These are phyloP conservation scores for Orius insidiosus DNA, from an alignment of 1,140 invertebrate species.

Conservation along the genomic window DNA sequence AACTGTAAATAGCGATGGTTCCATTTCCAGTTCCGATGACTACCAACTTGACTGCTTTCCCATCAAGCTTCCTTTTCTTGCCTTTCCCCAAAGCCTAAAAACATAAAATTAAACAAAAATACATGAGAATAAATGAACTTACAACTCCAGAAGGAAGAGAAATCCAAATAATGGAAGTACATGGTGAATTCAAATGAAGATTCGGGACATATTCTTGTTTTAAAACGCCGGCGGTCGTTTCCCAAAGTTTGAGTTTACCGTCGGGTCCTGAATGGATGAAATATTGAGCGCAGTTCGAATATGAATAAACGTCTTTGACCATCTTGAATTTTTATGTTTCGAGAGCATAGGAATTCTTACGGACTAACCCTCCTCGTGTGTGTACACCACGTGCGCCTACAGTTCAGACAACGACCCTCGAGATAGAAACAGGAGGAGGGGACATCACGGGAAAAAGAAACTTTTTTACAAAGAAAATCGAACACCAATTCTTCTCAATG, in stretches of 20 bases:
- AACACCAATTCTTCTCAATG: no score
- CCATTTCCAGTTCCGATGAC: constrained; percentile 12
- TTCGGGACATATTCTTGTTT: constrained; percentile 71
- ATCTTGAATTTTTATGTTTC: not conserved
- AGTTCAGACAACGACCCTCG: no score
- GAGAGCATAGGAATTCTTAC: no score
- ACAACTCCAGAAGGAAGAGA: constrained; percentile 23
- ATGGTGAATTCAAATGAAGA: constrained; percentile 56
- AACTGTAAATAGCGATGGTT: constrained; percentile 10
- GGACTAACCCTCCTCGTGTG: no score
- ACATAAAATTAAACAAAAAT: not conserved
- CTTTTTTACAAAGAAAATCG: no score
- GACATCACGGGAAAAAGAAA: no score
- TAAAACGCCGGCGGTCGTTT: constrained; percentile 50
- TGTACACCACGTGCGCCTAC: no score
- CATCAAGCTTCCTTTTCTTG: constrained; percentile 13
- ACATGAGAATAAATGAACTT: constrained; percentile 6
- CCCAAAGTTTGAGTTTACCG: constrained; percentile 68
- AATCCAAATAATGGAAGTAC: constrained; percentile 60
- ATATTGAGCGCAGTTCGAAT: constrained; percentile 42
- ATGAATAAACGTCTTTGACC: constrained; percentile 16
- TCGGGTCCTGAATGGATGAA: constrained; percentile 54
- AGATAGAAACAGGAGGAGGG: no score
- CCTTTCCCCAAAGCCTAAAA: constrained; percentile 6
- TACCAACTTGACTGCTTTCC: not conserved